phyloP scores from a whole-genome alignment of 2,113 vertebrate genomes.

The Marcusenius ussheri region DNA sequence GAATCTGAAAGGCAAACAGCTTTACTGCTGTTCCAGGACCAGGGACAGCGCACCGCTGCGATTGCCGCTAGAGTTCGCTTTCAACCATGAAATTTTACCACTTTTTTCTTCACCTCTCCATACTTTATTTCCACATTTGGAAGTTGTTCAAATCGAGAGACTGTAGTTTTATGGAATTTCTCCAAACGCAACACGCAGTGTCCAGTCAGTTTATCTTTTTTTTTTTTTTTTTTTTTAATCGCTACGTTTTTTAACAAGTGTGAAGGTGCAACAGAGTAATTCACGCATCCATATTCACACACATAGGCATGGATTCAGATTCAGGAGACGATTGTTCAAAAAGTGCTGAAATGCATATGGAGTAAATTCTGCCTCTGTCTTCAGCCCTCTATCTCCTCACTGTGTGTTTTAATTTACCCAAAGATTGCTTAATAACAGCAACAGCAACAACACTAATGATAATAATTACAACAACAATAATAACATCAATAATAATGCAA shows the following conservation, averaged over 20 bases:
- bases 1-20: conserved; percentile 12
- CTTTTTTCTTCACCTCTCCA: conserved; percentile 35
- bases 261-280: background rate
- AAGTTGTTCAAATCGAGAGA: background rate
- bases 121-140: background rate
- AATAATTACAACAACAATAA: background rate
- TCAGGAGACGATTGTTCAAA: background rate
- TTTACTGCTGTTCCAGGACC: conserved; percentile 38
- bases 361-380: background rate
- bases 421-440: background rate
- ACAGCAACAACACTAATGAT: background rate
- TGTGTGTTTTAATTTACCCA: background rate
- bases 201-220: background rate
- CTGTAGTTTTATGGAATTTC: background rate
- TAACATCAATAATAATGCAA: background rate
- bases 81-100: conserved; percentile 37
- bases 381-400: background rate
- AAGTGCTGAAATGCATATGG: background rate
- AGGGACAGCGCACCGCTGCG: conserved; percentile 30
- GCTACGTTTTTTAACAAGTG: background rate
- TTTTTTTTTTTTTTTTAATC: background rate
- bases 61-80: conserved; percentile 46
- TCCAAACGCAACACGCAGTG: background rate
- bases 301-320: background rate
- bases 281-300: background rate